Percentiles rank a stretch among this genome's conserved stretches.
Conservation (phyloP, 2,888 invertebrate genomes). For the Pandemis heparana region DNA sequence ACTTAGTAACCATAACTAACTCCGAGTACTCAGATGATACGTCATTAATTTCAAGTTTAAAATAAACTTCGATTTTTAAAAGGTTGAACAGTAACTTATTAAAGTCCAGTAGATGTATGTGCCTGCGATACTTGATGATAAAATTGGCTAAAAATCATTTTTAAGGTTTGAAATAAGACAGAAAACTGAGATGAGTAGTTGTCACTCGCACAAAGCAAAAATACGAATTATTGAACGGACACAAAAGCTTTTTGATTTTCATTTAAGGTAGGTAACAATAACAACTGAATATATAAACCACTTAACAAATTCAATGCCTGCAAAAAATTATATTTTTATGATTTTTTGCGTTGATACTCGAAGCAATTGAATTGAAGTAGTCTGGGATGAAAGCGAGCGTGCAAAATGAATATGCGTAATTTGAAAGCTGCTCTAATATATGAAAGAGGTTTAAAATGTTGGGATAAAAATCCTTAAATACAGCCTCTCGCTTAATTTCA, state of each 20-base stretch:
- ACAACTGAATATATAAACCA: background rate
- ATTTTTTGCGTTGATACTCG: background rate
- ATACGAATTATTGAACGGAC: no score
- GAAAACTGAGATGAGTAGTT: no score
- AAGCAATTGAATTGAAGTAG: background rate
- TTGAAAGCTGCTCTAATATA: background rate
- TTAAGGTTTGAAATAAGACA: no score
- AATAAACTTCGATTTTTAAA: no score
- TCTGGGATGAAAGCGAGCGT: background rate
- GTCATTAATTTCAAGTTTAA: background rate
- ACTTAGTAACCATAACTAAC: background rate
- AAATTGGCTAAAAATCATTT: no score
- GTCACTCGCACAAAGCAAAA: no score
- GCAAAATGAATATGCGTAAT: background rate
- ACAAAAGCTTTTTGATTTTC: no score
- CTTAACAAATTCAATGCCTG: background rate
- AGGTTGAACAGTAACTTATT: no score
- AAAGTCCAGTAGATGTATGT: no score
- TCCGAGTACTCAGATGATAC: background rate
- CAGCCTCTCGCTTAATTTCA: slow-evolving; percentile 1
- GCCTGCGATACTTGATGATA: background rate
- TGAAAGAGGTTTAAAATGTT: background rate
- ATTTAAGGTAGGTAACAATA: no score
- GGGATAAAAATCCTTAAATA: background rate
- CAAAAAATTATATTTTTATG: background rate